Evolutionary conservation across 2,113 vertebrate genomes (phyloP).

Genomic region (Eidolon helvum): DNA sequence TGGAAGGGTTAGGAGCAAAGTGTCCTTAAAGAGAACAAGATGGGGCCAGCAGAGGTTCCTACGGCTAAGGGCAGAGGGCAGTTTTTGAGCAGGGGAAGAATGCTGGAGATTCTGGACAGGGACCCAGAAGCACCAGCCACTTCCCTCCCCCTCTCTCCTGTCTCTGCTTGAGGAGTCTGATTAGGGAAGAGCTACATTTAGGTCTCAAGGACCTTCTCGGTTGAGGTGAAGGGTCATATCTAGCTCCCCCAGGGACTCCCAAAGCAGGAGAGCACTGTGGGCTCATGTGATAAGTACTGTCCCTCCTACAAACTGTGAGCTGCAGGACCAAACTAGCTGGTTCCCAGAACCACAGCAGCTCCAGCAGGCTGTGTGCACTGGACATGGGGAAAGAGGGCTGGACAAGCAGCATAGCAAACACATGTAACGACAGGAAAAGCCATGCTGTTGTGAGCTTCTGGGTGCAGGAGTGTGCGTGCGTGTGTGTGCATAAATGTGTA

Average conservation of each 20-base stretch:
- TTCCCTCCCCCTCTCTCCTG: background rate
- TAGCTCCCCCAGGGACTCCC: background rate
- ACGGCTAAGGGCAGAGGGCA: background rate
- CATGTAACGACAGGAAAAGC: slow-evolving; percentile 42
- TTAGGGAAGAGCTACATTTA: background rate
- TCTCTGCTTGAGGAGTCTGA: background rate
- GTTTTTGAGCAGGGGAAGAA: background rate
- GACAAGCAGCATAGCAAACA: background rate
- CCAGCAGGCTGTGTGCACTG: background rate
- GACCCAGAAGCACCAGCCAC: background rate
- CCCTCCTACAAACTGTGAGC: background rate
- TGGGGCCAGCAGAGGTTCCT: background rate
- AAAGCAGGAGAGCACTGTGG: background rate
- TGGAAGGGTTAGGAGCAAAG: slow-evolving; percentile 63
- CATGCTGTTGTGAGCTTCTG: slow-evolving; percentile 35
- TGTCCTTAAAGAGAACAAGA: slow-evolving; percentile 71
- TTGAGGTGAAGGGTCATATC: background rate
- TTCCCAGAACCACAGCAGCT: background rate
- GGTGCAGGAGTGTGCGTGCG: background rate
- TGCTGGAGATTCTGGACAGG: background rate
- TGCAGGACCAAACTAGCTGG: background rate
- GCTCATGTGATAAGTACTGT: background rate
- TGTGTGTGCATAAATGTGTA: background rate
- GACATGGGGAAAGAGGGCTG: background rate
- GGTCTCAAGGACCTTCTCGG: background rate